Percentiles rank a stretch among this genome's conserved stretches.
phyloP scores from a whole-genome alignment of 2,888 invertebrate species.

The Tromatobia lineatoria region DNA sequence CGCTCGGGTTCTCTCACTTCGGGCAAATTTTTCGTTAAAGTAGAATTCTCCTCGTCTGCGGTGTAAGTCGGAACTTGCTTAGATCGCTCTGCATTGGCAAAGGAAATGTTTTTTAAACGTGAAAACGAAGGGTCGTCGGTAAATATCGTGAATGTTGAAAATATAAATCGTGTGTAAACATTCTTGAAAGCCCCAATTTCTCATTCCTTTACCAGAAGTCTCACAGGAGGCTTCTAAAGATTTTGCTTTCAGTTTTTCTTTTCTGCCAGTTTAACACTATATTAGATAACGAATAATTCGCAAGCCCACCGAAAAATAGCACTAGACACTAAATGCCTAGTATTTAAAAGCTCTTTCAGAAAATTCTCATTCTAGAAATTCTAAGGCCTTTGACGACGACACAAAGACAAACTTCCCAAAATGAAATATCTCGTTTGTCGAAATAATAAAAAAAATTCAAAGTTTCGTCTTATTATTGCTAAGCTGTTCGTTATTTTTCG shows the following conservation, averaged over 20 bases:
- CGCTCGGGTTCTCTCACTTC: slow-evolving; percentile 41
- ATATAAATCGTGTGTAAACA: slow-evolving; percentile 17
- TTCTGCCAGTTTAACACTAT: slow-evolving; percentile 1
- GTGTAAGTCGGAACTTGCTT: slow-evolving; percentile 20
- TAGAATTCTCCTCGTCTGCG: slow-evolving; percentile 22
- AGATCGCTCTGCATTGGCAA: slow-evolving; percentile 37
- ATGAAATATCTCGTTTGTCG: not conserved
- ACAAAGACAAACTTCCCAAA: slow-evolving; percentile 39
- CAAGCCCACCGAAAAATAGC: slow-evolving; percentile 56
- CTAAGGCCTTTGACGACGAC: slow-evolving; percentile 40
- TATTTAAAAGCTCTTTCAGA: slow-evolving; percentile 47
- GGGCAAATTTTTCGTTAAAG: slow-evolving; percentile 27
- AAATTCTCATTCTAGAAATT: slow-evolving; percentile 33
- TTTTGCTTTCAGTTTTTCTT: slow-evolving; percentile 12
- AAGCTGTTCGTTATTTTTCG: not conserved
- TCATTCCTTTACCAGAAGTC: not conserved
- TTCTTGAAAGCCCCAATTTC: not conserved
- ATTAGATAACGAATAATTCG: slow-evolving; percentile 48
- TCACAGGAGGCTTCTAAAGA: slow-evolving; percentile 14
- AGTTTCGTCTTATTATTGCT: not conserved
- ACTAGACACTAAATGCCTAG: slow-evolving; percentile 54
- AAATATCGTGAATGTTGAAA: not conserved
- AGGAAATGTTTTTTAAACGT: slow-evolving; percentile 16
- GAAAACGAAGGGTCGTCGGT: slow-evolving; percentile 4
- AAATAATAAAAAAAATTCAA: not conserved